Conservation (phyloP, 1,140 invertebrate species). For the Lepidotrigona ventralis region DNA sequence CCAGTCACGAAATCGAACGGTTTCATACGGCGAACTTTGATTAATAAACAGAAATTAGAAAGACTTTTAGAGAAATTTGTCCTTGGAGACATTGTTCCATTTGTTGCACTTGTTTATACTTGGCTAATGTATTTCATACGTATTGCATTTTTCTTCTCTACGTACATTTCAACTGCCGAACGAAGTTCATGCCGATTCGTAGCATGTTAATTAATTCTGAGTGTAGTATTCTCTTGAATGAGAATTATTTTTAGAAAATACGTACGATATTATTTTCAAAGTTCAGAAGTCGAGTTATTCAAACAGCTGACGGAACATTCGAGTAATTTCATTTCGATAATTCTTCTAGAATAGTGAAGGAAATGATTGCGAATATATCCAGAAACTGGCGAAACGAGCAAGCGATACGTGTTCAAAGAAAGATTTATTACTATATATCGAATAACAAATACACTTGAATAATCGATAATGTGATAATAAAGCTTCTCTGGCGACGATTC, state of each 20-base stretch:
- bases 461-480: background rate
- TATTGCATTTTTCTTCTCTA: no score
- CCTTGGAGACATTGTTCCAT: no score
- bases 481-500: background rate
- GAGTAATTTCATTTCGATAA: background rate
- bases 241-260: conserved; percentile 15
- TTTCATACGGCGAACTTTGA: background rate
- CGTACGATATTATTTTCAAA: conserved; percentile 16
- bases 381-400: no score
- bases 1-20: background rate
- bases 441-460: no score
- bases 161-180: background rate
- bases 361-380: no score
- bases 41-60: background rate
- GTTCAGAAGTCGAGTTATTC: conserved; percentile 21
- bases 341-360: background rate
- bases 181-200: background rate
- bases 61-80: no score
- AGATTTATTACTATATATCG: no score
- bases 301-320: conserved; percentile 8
- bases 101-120: no score
- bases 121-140: no score
- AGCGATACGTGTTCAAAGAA: no score
- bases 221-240: background rate
- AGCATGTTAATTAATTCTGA: background rate